These are phyloP conservation scores for Agapornis canus DNA, from an alignment of 2,797 vertebrate genomes.

Conservation along the genomic window DNA sequence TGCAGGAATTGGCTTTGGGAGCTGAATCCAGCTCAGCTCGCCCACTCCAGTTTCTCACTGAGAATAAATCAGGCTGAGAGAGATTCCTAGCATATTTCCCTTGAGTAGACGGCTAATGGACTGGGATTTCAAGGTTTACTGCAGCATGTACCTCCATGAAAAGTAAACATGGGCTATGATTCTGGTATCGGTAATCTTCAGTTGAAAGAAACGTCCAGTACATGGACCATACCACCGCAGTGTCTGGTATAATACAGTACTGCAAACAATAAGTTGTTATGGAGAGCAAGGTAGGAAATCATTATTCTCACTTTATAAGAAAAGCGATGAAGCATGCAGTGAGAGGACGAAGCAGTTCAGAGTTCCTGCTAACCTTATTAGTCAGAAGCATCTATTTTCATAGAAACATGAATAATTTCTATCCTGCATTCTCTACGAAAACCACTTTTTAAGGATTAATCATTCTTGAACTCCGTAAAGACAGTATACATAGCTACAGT, in stretches of 20 bases:
- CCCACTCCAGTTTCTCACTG: background rate
- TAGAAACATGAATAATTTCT: background rate
- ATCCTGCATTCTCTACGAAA: background rate
- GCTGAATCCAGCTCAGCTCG: background rate
- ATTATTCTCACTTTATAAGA: background rate
- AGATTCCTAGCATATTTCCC: background rate
- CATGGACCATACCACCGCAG: background rate
- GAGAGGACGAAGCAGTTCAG: background rate
- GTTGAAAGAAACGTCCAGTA: background rate
- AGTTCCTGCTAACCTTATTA: background rate
- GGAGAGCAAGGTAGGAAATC: background rate
- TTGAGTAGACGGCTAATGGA: fast-evolving
- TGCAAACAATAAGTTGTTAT: background rate
- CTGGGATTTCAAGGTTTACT: background rate
- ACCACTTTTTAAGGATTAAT: background rate
- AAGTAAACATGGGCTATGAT: background rate
- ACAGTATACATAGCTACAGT: background rate
- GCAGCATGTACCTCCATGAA: background rate
- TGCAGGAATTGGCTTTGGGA: background rate
- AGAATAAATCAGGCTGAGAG: background rate
- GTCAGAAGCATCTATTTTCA: background rate
- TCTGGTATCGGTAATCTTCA: background rate
- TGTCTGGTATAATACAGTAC: background rate
- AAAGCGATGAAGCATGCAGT: background rate
- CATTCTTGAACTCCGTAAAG: background rate